phyloP scores from a whole-genome alignment of 2,113 vertebrate genomes.

The Puntigrus tetrazona region DNA sequence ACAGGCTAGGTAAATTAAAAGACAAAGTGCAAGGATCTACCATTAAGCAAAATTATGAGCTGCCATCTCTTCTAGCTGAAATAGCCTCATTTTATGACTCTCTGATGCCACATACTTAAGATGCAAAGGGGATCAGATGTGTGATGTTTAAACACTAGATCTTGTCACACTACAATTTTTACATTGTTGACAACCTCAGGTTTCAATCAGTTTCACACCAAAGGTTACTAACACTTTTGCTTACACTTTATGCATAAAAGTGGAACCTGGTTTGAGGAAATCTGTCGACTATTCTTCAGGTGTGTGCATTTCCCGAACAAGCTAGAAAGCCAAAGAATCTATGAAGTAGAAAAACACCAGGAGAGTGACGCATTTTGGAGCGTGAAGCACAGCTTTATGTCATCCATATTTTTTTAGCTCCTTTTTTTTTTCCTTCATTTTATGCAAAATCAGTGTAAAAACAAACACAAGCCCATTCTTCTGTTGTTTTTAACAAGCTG shows the following conservation, averaged over 20 bases:
- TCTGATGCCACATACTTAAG: not conserved
- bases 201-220: not conserved
- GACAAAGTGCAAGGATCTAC: constrained; percentile 1
- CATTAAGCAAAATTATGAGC: not conserved
- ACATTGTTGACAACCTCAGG: not conserved
- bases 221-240: not conserved
- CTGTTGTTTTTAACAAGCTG: constrained; percentile 4
- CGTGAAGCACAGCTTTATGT: not conserved
- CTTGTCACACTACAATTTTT: not conserved
- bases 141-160: not conserved
- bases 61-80: not conserved
- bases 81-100: not conserved
- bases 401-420: not conserved
- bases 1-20: no score
- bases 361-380: not conserved
- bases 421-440: not conserved
- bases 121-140: not conserved
- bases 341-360: not conserved
- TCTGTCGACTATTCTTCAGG: not conserved
- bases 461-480: not conserved
- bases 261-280: not conserved
- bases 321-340: not conserved
- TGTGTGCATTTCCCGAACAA: not conserved
- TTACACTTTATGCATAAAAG: not conserved
- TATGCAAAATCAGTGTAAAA: not conserved